Conservation (phyloP, 2,797 vertebrate species). For the Coendou prehensilis region DNA sequence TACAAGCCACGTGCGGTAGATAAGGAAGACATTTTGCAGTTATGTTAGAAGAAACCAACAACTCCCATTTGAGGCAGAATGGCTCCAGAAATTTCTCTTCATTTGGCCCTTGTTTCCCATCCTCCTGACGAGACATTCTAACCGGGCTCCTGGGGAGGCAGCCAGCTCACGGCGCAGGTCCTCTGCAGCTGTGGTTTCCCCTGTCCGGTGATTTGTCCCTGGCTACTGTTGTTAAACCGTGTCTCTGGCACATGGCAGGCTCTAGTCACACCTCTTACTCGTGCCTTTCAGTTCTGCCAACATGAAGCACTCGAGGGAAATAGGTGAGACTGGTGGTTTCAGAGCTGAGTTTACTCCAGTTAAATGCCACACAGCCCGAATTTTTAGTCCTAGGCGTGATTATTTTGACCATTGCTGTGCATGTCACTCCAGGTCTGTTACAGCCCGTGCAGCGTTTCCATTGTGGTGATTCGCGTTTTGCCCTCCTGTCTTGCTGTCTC, state of each 20-base stretch:
- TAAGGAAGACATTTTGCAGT: neutral
- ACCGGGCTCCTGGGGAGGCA: rapidly evolving
- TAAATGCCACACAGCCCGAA: rapidly evolving
- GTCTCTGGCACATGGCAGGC: neutral
- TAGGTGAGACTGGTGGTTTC: rapidly evolving
- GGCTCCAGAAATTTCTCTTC: neutral
- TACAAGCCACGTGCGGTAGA: rapidly evolving
- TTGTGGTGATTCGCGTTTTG: neutral
- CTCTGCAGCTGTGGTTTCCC: rapidly evolving
- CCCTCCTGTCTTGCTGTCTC: neutral
- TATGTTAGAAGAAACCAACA: neutral
- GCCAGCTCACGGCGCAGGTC: rapidly evolving
- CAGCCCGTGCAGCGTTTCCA: rapidly evolving
- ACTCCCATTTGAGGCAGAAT: neutral
- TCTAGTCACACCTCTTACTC: rapidly evolving
- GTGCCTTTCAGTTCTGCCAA: neutral
- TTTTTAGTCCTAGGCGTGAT: neutral
- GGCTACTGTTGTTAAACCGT: too few species aligned
- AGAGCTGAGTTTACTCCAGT: neutral
- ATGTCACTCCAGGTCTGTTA: rapidly evolving
- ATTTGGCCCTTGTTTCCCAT: neutral
- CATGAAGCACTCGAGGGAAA: rapidly evolving
- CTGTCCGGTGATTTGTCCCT: too few species aligned
- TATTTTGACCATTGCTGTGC: too few species aligned
- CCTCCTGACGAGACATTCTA: neutral